These are phyloP conservation scores for Drosophila neonasuta DNA, from an alignment of 2,888 invertebrate genomes.

Conservation along the genomic window DNA sequence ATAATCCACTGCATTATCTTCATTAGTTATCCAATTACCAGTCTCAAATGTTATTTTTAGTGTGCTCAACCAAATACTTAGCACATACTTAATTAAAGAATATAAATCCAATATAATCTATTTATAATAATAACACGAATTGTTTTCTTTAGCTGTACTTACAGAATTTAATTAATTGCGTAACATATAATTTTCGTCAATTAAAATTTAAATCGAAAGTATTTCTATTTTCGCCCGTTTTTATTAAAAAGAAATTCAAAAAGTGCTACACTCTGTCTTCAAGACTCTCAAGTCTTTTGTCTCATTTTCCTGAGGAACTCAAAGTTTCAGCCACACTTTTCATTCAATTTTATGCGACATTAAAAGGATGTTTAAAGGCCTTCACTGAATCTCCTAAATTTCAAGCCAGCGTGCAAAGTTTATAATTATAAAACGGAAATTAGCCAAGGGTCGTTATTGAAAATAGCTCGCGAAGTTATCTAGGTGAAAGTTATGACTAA, in stretches of 20 bases:
- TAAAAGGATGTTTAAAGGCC: not conserved
- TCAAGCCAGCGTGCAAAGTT: not conserved
- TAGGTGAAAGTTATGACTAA: not conserved
- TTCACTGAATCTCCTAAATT: not conserved
- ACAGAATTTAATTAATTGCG: not conserved
- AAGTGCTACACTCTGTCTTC: not conserved
- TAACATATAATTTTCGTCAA: not conserved
- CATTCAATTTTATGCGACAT: conserved; percentile 1
- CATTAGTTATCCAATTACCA: not conserved
- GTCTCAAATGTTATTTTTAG: no score
- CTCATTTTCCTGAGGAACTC: not conserved
- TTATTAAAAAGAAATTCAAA: not conserved
- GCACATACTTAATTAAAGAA: no score
- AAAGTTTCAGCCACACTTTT: not conserved
- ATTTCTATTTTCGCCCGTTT: not conserved
- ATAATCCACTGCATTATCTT: not conserved
- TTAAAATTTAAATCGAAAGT: not conserved
- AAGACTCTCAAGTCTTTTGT: not conserved
- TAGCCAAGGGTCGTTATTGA: conserved; percentile 8
- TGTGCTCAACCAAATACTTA: no score
- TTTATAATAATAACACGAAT: not conserved
- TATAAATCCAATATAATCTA: no score
- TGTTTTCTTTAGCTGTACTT: not conserved
- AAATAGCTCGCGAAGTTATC: not conserved
- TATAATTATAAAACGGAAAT: conserved; percentile 21